Conservation (phyloP, 2,888 invertebrate genomes). For the Helicoverpa assulta region DNA sequence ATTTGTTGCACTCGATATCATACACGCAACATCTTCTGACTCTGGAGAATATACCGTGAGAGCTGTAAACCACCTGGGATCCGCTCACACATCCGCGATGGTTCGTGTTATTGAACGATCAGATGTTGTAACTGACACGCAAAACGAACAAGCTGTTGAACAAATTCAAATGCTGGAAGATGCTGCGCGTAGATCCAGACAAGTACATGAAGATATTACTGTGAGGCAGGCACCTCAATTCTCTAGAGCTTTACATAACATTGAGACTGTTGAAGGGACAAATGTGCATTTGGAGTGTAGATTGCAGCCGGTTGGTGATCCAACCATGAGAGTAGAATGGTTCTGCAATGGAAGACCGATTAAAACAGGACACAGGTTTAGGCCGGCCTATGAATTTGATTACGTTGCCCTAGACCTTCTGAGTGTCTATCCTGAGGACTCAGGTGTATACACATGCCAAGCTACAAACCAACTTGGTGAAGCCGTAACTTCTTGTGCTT, state of each 20-base stretch:
- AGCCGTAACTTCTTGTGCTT: conserved; percentile 97
- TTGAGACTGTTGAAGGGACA: conserved; percentile 97
- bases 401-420: conserved; percentile 98
- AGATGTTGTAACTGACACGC: conserved; percentile 96
- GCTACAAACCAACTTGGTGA: conserved; percentile 98
- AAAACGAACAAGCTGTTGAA: conserved; percentile 97
- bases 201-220: conserved; percentile 94
- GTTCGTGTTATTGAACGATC: conserved; percentile 96
- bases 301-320: conserved; percentile 96
- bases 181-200: conserved; percentile 92
- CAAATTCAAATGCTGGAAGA: conserved; percentile 98
- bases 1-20: conserved; percentile 98
- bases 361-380: conserved; percentile 97
- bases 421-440: conserved; percentile 99
- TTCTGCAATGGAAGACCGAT: conserved; percentile 98
- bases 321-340: conserved; percentile 98
- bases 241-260: conserved; percentile 95
- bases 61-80: conserved; percentile 98
- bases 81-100: conserved; percentile 97
- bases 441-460: conserved; percentile 98
- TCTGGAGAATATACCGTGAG: conserved; percentile 98
- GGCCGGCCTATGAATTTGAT: conserved; percentile 99
- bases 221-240: conserved; percentile 96
- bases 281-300: conserved; percentile 98
- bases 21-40: conserved; percentile 98